A percentile compares a stretch with the other conserved stretches of the same genome.
phyloP scores from a whole-genome alignment of 2,797 vertebrate genomes.

The Rhodeus uyekii region DNA sequence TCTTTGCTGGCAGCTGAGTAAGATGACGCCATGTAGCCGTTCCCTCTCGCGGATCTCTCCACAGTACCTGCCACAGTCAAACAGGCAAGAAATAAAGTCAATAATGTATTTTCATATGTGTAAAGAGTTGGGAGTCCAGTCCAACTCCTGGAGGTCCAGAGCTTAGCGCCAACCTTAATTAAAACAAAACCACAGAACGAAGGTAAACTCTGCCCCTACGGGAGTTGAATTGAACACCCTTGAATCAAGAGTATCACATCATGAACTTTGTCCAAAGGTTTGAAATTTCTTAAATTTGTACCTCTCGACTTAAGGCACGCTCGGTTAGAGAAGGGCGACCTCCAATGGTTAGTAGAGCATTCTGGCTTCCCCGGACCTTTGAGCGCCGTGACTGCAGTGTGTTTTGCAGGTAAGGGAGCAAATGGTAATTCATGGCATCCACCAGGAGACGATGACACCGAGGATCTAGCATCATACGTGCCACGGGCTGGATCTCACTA shows the following conservation, averaged over 20 bases:
- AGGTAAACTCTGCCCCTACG: not conserved
- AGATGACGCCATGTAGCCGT: conserved; percentile 82
- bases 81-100: not conserved
- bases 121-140: not conserved
- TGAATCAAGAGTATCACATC: not conserved
- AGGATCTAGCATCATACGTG: conserved; percentile 84
- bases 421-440: conserved; percentile 90
- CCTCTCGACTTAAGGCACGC: conserved; percentile 83
- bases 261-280: not conserved
- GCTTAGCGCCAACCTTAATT: not conserved
- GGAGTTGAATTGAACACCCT: not conserved
- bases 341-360: conserved; percentile 78
- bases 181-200: not conserved
- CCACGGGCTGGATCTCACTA: conserved; percentile 83
- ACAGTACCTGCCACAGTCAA: conserved; percentile 70
- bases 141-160: not conserved
- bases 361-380: conserved; percentile 78
- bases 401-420: conserved; percentile 87
- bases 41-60: conserved; percentile 80
- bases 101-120: not conserved
- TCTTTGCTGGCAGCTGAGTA: conserved; percentile 83
- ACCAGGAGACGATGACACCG: conserved; percentile 85
- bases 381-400: conserved; percentile 82
- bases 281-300: conserved; percentile 46
- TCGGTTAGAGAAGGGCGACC: conserved; percentile 82